Evolutionary conservation across 2,797 vertebrate genomes (phyloP), one percentile per base, ranked within the genome.

Genomic region (Trichosurus vulpecula): DNA sequence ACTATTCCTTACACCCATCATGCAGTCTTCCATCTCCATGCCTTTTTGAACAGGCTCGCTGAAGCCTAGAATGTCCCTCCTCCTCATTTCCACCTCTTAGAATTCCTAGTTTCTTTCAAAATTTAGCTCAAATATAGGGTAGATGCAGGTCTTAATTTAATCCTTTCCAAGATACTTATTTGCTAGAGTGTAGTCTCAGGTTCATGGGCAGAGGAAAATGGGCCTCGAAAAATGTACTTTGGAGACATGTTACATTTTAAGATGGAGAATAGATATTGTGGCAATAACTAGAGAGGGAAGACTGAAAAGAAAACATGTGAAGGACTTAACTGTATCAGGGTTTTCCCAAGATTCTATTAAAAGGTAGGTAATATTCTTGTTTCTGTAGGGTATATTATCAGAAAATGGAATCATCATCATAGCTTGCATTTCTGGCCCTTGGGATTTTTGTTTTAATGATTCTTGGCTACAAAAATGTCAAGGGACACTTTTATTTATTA

Each of bases 291-390:
- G 52, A 47, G n/a, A 93, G 51, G 90, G 90, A 90, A 51, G 51
- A 92, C 30, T 52, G 91, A 31, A 54, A 94, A 81, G 91, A 31
- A 54, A 94, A 81, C n/a, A 47, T 55, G 41, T 55, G 51, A 56
- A 55, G 8, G 53, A 2, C 52, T 92, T 52, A 92, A 52, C 31
- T 30, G 30, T 74, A 52, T 74, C 31, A 53, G 25, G 4, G 8
- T 16, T 92, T 89, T 57, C n/a, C 54, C 51, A 81, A 81, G 53
- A 94, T 56, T 91, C 61, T 52, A 55, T 94, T 14, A 89, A 57
- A 92, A 92, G 22, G 35, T 56, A 94, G 41, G 54, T 8, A 57
- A 92, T 53, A 52, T 94, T 92, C 14, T 92, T 29, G 51, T 74
- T 91, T 54, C 54, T 56, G 91, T 74, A 74, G 19, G 5, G 29